These are phyloP conservation scores for Carapus acus DNA, from an alignment of 2,797 vertebrate species.

Conservation along the genomic window DNA sequence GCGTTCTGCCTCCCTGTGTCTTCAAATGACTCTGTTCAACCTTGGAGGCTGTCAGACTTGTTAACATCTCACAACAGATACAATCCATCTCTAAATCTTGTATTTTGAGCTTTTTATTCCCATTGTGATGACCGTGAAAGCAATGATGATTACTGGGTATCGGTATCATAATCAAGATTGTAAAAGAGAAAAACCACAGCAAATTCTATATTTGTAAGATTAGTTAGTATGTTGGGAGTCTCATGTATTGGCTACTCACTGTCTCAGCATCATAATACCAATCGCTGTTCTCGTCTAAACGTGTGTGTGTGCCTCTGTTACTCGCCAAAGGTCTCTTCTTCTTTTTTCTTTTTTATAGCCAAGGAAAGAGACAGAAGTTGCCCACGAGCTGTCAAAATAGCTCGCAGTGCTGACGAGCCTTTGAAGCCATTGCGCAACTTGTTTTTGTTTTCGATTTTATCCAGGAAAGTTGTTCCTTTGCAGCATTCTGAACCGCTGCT, in stretches of 20 bases:
- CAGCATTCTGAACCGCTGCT: not conserved
- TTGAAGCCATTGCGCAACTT: constrained; percentile 22
- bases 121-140: constrained; percentile 5
- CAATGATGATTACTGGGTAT: constrained; percentile 23
- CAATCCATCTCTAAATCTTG: constrained; percentile 24
- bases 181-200: constrained; percentile 4
- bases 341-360: not conserved
- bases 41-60: constrained; percentile 39
- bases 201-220: not conserved
- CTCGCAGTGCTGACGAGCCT: constrained; percentile 11
- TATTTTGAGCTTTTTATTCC: constrained; percentile 14
- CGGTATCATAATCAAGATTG: constrained; percentile 11
- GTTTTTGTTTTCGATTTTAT: constrained; percentile 31
- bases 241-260: not conserved
- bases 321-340: no score
- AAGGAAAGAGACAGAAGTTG: constrained; percentile 19
- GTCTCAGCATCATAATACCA: not conserved
- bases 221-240: not conserved
- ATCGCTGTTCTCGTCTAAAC: not conserved
- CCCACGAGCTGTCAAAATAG: constrained; percentile 33
- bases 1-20: constrained; percentile 19
- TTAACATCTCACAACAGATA: constrained; percentile 34
- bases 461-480: constrained; percentile 9
- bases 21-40: constrained; percentile 26
- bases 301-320: constrained; percentile 9